Conservation (phyloP, 2,797 vertebrate species). For the Tarsius wallacei region DNA sequence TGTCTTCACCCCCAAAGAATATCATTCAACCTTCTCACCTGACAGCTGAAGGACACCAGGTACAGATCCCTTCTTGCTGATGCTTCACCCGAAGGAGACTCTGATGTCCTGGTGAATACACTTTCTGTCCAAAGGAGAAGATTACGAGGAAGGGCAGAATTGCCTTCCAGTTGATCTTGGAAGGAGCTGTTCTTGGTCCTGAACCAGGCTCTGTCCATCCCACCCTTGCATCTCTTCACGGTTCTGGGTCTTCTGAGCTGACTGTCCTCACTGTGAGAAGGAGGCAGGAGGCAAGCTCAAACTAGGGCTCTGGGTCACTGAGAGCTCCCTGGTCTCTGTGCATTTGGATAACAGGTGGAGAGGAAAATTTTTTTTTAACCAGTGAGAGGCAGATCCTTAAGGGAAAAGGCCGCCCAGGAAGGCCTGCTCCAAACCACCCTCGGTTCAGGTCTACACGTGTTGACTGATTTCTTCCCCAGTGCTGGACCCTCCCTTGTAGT, state of each 20-base stretch:
- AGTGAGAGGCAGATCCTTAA: background rate
- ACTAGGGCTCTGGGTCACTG: background rate
- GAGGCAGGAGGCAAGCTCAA: background rate
- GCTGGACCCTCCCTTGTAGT: background rate
- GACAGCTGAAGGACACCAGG: background rate
- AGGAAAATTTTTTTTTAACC: background rate
- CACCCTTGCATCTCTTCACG: background rate
- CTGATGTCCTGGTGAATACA: background rate
- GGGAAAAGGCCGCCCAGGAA: background rate
- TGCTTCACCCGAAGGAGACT: background rate
- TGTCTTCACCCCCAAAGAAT: background rate
- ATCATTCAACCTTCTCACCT: background rate
- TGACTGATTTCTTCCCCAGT: too few species aligned
- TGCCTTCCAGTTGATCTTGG: background rate
- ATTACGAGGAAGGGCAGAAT: fast-evolving
- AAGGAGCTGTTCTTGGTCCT: background rate
- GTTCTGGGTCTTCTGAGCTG: background rate
- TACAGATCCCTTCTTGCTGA: too few species aligned
- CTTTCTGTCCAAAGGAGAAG: background rate
- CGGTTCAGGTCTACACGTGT: fast-evolving
- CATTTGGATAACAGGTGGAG: background rate
- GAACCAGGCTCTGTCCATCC: fast-evolving
- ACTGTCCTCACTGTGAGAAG: background rate
- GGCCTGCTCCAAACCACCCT: too few species aligned
- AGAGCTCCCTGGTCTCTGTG: background rate